Evolutionary conservation across 2,113 vertebrate genomes (phyloP).

Genomic region (Tapirus terrestris): DNA sequence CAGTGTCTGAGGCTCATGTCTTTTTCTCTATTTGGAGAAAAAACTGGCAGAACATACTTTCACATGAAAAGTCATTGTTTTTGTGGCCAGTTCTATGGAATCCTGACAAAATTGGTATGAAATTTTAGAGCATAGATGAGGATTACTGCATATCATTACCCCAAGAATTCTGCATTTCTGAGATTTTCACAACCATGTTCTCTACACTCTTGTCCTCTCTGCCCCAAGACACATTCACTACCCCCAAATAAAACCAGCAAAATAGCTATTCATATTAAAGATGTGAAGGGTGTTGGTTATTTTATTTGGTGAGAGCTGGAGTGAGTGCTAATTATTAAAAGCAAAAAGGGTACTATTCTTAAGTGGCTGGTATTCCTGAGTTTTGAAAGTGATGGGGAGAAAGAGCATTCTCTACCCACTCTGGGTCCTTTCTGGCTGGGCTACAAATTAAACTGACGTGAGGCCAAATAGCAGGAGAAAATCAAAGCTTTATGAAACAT

Average conservation of each 20-base stretch:
- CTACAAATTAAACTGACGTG: too few species aligned
- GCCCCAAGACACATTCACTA: background rate
- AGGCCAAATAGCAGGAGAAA: too few species aligned
- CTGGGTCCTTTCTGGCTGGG: too few species aligned
- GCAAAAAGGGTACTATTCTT: background rate
- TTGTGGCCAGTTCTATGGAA: background rate
- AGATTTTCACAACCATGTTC: background rate
- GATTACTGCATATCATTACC: background rate
- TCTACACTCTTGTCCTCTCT: background rate
- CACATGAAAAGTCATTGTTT: background rate
- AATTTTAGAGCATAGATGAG: background rate
- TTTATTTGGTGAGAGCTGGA: slow-evolving; percentile 40
- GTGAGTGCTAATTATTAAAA: slow-evolving; percentile 38
- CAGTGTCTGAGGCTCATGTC: background rate
- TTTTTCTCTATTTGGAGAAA: background rate
- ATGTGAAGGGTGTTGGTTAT: background rate
- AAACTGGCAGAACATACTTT: background rate
- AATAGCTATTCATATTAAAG: background rate
- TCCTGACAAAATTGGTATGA: background rate
- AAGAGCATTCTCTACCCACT: too few species aligned
- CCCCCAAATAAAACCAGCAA: background rate
- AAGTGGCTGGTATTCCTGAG: background rate
- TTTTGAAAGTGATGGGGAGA: background rate
- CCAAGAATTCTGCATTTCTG: background rate
- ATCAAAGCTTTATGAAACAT: too few species aligned